Conservation (phyloP, 2,113 vertebrate species). For the Okapia johnstoni region DNA sequence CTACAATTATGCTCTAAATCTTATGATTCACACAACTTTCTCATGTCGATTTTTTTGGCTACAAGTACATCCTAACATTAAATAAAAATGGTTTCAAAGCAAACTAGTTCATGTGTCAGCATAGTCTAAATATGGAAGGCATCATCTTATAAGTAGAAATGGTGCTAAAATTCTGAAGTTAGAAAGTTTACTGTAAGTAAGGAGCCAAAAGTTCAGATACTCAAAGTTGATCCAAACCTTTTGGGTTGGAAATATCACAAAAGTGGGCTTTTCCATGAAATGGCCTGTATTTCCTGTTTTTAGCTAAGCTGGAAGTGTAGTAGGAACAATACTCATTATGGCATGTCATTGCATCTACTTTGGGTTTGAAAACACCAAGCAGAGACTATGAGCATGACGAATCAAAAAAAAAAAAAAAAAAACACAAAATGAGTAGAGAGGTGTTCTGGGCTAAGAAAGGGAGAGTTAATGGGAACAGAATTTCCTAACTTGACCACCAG, state of each 20-base stretch:
- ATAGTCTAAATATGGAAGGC: constrained; percentile 27
- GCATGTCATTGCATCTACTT: constrained; percentile 58
- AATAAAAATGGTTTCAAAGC: constrained; percentile 26
- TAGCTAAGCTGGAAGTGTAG: constrained; percentile 51
- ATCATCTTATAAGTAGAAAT: constrained; percentile 4
- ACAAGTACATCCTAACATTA: background rate
- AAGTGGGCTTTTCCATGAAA: constrained; percentile 53
- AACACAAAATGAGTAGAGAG: constrained; percentile 35
- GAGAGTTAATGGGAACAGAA: constrained; percentile 60
- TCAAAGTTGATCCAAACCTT: constrained; percentile 60
- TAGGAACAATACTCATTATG: constrained; percentile 55
- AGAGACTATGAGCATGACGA: constrained; percentile 54
- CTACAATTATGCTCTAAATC: background rate
- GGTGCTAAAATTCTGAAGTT: constrained; percentile 48
- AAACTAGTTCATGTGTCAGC: background rate
- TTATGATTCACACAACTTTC: background rate
- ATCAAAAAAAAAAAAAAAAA: constrained; percentile 53
- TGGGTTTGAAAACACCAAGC: constrained; percentile 64
- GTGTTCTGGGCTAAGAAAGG: constrained; percentile 51
- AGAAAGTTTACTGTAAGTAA: constrained; percentile 51
- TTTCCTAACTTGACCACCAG: constrained; percentile 70
- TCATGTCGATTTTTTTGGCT: background rate
- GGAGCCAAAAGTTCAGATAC: constrained; percentile 66
- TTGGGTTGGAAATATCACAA: constrained; percentile 59
- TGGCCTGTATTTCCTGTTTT: constrained; percentile 60